Conservation (phyloP, 2,797 vertebrate genomes). For the Danionella dracula region DNA sequence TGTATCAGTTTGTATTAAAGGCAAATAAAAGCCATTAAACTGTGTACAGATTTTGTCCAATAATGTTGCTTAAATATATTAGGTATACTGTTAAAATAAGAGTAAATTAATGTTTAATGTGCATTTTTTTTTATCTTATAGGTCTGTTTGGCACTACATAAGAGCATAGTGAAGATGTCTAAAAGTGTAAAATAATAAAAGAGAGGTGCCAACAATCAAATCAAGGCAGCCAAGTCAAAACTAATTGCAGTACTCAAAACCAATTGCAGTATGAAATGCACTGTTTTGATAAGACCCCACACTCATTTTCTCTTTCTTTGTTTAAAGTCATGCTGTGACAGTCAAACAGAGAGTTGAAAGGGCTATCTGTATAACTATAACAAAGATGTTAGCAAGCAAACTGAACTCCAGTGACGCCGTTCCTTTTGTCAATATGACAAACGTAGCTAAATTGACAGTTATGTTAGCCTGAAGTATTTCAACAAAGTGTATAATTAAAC, state of each 20-base stretch:
- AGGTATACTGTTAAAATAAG: too few relatives aligned
- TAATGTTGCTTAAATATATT: too few relatives aligned
- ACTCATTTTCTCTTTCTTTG: not conserved
- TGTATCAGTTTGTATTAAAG: too few relatives aligned
- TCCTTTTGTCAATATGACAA: slow-evolving; percentile 13
- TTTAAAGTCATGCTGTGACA: not conserved
- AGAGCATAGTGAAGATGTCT: too few relatives aligned
- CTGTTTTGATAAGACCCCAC: not conserved
- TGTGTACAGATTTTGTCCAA: too few relatives aligned
- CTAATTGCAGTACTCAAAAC: not conserved
- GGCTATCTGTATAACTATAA: not conserved
- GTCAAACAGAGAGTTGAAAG: not conserved
- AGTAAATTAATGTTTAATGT: too few relatives aligned
- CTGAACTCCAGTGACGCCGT: not conserved
- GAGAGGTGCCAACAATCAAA: not conserved
- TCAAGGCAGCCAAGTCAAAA: not conserved
- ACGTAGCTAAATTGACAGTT: slow-evolving; percentile 7
- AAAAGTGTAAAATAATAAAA: too few relatives aligned
- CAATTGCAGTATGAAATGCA: not conserved
- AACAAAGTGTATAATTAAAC: not conserved
- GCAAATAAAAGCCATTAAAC: too few relatives aligned
- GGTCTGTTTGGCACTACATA: too few relatives aligned
- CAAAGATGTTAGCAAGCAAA: not conserved
- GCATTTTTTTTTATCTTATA: too few relatives aligned
- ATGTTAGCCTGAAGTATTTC: slow-evolving; percentile 2